Evolutionary conservation across 2,888 invertebrate genomes (phyloP).

Genomic region (Lamproptera curius): DNA sequence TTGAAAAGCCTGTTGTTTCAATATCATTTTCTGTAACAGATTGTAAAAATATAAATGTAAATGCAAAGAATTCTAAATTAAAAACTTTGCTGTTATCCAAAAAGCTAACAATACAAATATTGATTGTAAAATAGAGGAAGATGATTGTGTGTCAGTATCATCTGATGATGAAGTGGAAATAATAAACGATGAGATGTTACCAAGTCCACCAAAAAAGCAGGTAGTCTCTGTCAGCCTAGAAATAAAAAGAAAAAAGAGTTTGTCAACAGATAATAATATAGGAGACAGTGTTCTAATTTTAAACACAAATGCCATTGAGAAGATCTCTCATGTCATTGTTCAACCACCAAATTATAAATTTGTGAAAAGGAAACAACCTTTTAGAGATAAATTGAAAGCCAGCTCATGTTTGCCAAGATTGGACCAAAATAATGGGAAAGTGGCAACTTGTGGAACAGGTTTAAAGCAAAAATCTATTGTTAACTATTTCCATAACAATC

Average conservation of each 20-base stretch:
- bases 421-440: slow-evolving; percentile 43
- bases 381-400: slow-evolving; percentile 45
- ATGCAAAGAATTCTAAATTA: slow-evolving; percentile 47
- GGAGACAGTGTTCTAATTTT: slow-evolving; percentile 71
- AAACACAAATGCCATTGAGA: slow-evolving; percentile 66
- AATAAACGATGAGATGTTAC: slow-evolving; percentile 35
- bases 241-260: slow-evolving; percentile 33
- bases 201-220: slow-evolving; percentile 40
- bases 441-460: slow-evolving; percentile 28
- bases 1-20: slow-evolving; percentile 36
- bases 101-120: slow-evolving; percentile 39
- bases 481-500: slow-evolving; percentile 43
- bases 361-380: slow-evolving; percentile 53
- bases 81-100: slow-evolving; percentile 39
- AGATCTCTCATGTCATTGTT: slow-evolving; percentile 65
- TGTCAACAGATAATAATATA: slow-evolving; percentile 28
- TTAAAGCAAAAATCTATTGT: slow-evolving; percentile 55
- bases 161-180: slow-evolving; percentile 40
- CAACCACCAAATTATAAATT: slow-evolving; percentile 72
- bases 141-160: slow-evolving; percentile 39
- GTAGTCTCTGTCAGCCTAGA: slow-evolving; percentile 57
- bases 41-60: slow-evolving; percentile 47
- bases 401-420: slow-evolving; percentile 30
- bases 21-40: slow-evolving; percentile 49
- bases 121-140: slow-evolving; percentile 51